Evolutionary conservation across 2,113 vertebrate species (phyloP).

Genomic region (Mesocricetus auratus): DNA sequence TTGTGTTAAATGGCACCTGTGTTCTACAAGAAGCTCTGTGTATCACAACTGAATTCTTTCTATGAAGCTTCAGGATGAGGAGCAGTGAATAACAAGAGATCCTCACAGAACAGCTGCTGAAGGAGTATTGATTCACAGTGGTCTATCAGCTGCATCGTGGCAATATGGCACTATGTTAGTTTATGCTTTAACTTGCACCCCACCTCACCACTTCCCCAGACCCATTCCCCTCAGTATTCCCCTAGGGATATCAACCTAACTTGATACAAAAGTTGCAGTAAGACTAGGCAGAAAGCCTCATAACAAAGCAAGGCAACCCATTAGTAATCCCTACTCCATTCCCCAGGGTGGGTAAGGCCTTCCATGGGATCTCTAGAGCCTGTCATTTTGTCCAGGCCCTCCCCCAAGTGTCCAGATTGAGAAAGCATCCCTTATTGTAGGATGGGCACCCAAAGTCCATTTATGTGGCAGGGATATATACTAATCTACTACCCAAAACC

Average conservation of each 20-base stretch:
- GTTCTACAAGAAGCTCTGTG: background rate
- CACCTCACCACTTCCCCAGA: background rate
- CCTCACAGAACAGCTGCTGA: background rate
- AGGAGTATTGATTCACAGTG: background rate
- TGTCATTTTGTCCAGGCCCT: no score
- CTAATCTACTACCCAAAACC: no score
- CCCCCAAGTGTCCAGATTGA: no score
- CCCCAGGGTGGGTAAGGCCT: no score
- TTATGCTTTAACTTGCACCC: background rate
- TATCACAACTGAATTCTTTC: background rate
- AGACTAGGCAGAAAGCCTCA: background rate
- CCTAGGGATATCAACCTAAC: background rate
- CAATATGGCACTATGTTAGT: background rate
- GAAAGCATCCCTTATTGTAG: no score
- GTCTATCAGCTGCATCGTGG: background rate
- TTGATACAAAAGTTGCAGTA: background rate
- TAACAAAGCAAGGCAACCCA: background rate
- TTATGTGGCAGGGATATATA: no score
- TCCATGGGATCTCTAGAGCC: no score
- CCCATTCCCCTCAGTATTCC: background rate
- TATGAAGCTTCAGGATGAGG: no score
- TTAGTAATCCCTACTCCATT: no score
- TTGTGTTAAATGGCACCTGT: background rate
- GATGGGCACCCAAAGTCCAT: no score
- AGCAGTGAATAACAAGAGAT: no score